Percentiles rank a stretch among this genome's conserved stretches.
Evolutionary conservation across 2,888 invertebrate species (phyloP).

Genomic region (Tigriopus californicus): DNA sequence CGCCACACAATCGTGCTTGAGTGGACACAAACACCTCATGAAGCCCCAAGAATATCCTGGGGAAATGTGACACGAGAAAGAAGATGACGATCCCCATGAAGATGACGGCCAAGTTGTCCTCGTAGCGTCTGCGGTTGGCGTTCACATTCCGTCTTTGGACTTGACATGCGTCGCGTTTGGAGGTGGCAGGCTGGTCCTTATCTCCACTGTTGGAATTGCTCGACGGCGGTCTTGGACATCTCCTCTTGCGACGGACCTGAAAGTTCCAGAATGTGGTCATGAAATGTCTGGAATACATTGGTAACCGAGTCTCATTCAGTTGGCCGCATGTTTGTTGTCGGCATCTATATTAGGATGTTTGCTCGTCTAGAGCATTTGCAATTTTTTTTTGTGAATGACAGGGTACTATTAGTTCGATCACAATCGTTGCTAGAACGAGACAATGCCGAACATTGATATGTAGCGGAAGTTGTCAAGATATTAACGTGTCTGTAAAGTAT

Average conservation of each 20-base stretch:
- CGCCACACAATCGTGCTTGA: background rate
- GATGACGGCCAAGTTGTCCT: slow-evolving; percentile 6
- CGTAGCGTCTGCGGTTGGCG: background rate
- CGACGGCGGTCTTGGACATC: background rate
- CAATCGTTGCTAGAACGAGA: too few relatives aligned
- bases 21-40: background rate
- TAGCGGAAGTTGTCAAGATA: too few relatives aligned
- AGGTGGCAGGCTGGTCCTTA: background rate
- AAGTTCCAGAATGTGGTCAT: background rate
- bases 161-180: background rate
- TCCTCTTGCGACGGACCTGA: background rate
- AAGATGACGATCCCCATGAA: slow-evolving; percentile 6
- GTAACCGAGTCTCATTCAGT: too few relatives aligned
- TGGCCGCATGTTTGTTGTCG: background rate
- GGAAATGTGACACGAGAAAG: slow-evolving; percentile 4
- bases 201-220: background rate
- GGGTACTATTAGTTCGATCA: too few relatives aligned
- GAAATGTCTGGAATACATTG: too few relatives aligned
- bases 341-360: background rate
- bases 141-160: background rate
- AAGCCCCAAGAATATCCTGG: background rate
- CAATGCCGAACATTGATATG: too few relatives aligned
- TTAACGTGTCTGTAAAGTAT: too few relatives aligned
- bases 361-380: background rate
- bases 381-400: too few relatives aligned